Conservation (phyloP, 2,797 vertebrate genomes). For the Garrulus glandarius region DNA sequence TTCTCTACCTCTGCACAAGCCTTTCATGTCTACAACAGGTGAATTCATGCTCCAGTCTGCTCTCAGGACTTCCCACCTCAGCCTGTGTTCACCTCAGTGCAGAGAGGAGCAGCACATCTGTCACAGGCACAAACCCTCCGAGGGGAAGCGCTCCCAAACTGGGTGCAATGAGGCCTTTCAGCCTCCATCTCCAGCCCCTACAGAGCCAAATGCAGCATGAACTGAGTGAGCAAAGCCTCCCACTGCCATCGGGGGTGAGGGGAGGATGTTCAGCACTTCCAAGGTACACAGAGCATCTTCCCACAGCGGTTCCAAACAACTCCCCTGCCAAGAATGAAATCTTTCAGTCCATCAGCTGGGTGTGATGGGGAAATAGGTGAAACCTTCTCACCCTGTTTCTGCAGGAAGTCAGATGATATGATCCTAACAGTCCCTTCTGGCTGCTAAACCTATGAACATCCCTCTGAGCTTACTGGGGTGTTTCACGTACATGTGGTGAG, state of each 20-base stretch:
- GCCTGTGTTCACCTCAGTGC: not conserved
- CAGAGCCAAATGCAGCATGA: not conserved
- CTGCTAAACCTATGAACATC: not conserved
- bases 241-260: fast-evolving
- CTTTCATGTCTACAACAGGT: not conserved
- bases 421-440: not conserved
- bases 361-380: not conserved
- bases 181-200: not conserved
- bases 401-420: not conserved
- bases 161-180: not conserved
- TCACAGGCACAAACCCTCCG: not conserved
- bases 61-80: not conserved
- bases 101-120: not conserved
- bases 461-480: not conserved
- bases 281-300: not conserved
- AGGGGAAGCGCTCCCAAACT: not conserved
- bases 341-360: not conserved
- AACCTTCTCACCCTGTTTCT: not conserved
- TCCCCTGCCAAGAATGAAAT: not conserved
- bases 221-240: not conserved
- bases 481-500: not conserved
- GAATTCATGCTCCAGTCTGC: not conserved
- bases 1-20: not conserved
- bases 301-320: fast-evolving
- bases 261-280: not conserved